Base-by-base conservation (phyloP, 1,140 invertebrate species). In the Drosophila ambigua region DNA sequence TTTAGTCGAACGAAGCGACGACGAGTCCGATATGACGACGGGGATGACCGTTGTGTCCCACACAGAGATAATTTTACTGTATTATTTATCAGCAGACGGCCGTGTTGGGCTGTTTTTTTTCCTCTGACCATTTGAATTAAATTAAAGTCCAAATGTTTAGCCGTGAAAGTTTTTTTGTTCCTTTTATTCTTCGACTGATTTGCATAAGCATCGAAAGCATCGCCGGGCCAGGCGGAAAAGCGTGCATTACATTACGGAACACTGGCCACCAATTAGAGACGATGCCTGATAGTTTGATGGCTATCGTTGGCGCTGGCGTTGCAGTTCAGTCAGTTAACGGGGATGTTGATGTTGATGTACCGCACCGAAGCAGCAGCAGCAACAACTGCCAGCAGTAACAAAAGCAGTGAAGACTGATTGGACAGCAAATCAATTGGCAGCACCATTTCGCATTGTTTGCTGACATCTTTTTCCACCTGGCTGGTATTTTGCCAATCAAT, bases 381-480 rank as follows among this genome's bases (percentile, higher is more conserved):
- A 55, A 54, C 60, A 51, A 51, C 39, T 26, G 4, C 39, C 52
- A 24, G 5, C 52, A 54, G 4, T 16, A 9, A 39, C 35, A 39
- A 13, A 39, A 39, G 20, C 53, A 62, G 50, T 35, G 49, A 59
- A 8, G 41, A 43, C 51, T 58, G 58, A 69, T 75, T 67, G 68
- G 79, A 66, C 55, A 67, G 52, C 64, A 28, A 64, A 50, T 55
- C 54, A 81, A 77, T 84, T 73, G 81, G 81, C 81, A 85, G 74
- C 82, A 87, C 78, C 87, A 82, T 81, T 87, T 85, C 78, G 68
- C 74, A 87, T 87, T 85, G 65, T 69, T 74, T 87, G 69, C 82
- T 68, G 65, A 85, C 81, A 85, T 85, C 62, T 85, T 82, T 78
- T 52, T 74, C 55, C 35, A 39, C 35, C 35, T 39, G 35, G 4